These are phyloP conservation scores for Beris chalybata DNA, from an alignment of 2,888 invertebrate genomes.

Conservation along the genomic window DNA sequence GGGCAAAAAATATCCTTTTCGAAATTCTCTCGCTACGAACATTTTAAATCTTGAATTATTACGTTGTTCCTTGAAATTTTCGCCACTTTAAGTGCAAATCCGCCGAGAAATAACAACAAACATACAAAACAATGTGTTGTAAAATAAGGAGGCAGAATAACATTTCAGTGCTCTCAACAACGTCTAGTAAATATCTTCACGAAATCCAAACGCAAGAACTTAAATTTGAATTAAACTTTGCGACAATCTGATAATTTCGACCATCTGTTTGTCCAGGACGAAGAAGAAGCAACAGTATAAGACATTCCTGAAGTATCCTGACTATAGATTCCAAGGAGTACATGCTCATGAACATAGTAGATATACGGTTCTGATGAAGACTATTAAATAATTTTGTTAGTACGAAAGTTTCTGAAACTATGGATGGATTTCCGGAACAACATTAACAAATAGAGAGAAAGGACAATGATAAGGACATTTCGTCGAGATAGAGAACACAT, in stretches of 20 bases:
- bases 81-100: conserved; percentile 24
- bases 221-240: conserved; percentile 17
- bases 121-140: neutral
- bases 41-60: conserved; percentile 39
- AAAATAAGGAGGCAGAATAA: too few species aligned
- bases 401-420: conserved; percentile 10
- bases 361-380: conserved; percentile 2
- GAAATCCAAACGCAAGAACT: neutral
- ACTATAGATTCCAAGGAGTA: neutral
- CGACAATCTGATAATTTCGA: conserved; percentile 12
- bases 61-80: conserved; percentile 16
- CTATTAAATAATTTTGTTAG: conserved; percentile 27
- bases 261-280: conserved; percentile 18
- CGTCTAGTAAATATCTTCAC: too few species aligned
- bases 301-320: conserved; percentile 3
- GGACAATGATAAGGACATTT: conserved; percentile 16
- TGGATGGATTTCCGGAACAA: conserved; percentile 10
- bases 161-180: too few species aligned
- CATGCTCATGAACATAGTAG: neutral
- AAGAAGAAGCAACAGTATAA: conserved; percentile 5
- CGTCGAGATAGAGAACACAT: conserved; percentile 1
- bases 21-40: conserved; percentile 13
- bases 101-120: neutral
- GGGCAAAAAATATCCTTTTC: neutral
- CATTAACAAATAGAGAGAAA: conserved; percentile 12